phyloP scores from a whole-genome alignment of 2,888 invertebrate species.

The Dryobota labecula region DNA sequence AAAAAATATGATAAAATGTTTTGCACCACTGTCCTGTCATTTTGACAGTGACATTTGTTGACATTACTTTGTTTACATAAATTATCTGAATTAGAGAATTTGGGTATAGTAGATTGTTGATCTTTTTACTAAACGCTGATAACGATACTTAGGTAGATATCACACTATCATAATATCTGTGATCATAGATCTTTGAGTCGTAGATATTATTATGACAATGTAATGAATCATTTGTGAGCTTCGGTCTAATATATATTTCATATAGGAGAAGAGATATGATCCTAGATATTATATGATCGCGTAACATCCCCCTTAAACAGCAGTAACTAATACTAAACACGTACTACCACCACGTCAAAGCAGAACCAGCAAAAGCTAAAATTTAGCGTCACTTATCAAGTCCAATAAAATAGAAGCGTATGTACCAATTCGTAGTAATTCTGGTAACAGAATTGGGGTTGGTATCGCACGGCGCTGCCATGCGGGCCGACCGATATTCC shows the following conservation, averaged over 20 bases:
- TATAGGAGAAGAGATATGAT: neutral
- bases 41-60: too few relatives aligned
- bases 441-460: slow-evolving; percentile 77
- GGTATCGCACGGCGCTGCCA: slow-evolving; percentile 74
- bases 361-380: slow-evolving; percentile 14
- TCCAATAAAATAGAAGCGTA: slow-evolving; percentile 60
- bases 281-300: neutral
- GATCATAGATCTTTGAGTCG: too few relatives aligned
- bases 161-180: neutral
- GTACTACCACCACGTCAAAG: neutral
- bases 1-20: too few relatives aligned
- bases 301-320: neutral
- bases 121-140: neutral
- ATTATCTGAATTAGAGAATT: too few relatives aligned
- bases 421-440: slow-evolving; percentile 71
- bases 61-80: too few relatives aligned
- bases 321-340: neutral
- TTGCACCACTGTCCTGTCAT: too few relatives aligned
- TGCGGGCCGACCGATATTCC: slow-evolving; percentile 81
- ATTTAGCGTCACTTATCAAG: slow-evolving; percentile 35
- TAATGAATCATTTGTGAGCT: neutral
- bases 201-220: too few relatives aligned
- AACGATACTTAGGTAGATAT: neutral
- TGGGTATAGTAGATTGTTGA: neutral
- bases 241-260: neutral